Evolutionary conservation across 1,140 invertebrate genomes (phyloP).

Genomic region (Cotesia glomerata): DNA sequence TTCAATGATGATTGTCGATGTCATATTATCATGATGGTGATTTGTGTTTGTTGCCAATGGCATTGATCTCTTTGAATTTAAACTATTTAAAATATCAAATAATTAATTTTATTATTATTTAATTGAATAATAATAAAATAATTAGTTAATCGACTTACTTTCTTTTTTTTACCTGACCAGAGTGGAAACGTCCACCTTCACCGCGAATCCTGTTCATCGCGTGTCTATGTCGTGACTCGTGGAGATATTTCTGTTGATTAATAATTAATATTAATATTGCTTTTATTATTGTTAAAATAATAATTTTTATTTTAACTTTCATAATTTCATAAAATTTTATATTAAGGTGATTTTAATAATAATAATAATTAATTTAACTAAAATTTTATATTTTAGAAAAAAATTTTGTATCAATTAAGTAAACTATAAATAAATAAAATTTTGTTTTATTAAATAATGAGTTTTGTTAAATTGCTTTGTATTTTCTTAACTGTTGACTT

Average conservation of each 20-base stretch:
- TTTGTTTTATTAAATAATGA: no score
- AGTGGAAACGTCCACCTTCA: slow-evolving; percentile 95
- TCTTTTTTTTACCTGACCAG: slow-evolving; percentile 72
- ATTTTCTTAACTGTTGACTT: no score
- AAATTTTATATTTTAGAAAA: no score
- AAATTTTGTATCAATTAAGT: no score
- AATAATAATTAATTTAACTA: no score
- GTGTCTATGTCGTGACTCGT: slow-evolving; percentile 96
- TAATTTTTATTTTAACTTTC: no score
- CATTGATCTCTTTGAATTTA: slow-evolving; percentile 48
- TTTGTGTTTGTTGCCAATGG: slow-evolving; percentile 47
- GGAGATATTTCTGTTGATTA: slow-evolving; percentile 92
- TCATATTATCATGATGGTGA: slow-evolving; percentile 50
- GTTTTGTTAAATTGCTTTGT: no score
- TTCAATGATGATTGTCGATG: slow-evolving; percentile 52
- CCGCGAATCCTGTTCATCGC: slow-evolving; percentile 97
- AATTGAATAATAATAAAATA: background rate
- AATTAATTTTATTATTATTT: no score
- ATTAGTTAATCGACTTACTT: slow-evolving; percentile 51
- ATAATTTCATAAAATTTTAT: no score
- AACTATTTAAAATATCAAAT: slow-evolving; percentile 44
- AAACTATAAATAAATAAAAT: no score
- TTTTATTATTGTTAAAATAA: no score
- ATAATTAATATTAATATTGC: slow-evolving; percentile 9
- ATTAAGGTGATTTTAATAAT: no score